These are phyloP conservation scores for Mimachlamys varia DNA, from an alignment of 2,888 invertebrate species.

Conservation along the genomic window DNA sequence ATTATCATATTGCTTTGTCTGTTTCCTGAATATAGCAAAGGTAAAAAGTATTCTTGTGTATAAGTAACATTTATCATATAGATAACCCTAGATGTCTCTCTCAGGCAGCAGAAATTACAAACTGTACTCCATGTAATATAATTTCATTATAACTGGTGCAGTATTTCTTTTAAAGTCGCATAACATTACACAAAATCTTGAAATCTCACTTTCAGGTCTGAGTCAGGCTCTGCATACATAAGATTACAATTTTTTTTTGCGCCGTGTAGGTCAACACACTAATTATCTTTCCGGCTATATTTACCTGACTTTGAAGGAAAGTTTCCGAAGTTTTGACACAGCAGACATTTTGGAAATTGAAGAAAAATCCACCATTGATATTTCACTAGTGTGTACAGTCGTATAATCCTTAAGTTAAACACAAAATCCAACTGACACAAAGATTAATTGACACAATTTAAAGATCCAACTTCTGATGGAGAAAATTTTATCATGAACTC, in stretches of 20 bases:
- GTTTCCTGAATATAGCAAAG: background rate
- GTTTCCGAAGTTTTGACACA: background rate
- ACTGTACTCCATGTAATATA: background rate
- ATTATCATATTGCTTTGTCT: background rate
- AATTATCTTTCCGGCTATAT: background rate
- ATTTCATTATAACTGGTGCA: conserved; percentile 9
- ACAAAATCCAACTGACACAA: no score
- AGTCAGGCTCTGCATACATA: background rate
- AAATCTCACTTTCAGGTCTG: background rate
- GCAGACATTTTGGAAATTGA: background rate
- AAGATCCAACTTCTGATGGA: background rate
- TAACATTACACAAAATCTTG: background rate
- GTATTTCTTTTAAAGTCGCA: background rate
- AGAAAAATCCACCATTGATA: background rate
- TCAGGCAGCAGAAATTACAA: background rate
- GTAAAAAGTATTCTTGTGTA: background rate
- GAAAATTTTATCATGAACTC: background rate
- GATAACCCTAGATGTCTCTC: background rate
- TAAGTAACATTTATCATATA: background rate
- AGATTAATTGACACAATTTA: no score
- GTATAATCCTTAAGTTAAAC: no score
- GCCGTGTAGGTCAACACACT: background rate
- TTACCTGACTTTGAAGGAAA: conserved; percentile 21
- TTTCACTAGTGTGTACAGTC: background rate
- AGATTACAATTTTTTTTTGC: background rate